Evolutionary conservation across 2,797 vertebrate species (phyloP), one percentile per base, ranked within the genome.

Genomic region (Anisognathus igniventris): DNA sequence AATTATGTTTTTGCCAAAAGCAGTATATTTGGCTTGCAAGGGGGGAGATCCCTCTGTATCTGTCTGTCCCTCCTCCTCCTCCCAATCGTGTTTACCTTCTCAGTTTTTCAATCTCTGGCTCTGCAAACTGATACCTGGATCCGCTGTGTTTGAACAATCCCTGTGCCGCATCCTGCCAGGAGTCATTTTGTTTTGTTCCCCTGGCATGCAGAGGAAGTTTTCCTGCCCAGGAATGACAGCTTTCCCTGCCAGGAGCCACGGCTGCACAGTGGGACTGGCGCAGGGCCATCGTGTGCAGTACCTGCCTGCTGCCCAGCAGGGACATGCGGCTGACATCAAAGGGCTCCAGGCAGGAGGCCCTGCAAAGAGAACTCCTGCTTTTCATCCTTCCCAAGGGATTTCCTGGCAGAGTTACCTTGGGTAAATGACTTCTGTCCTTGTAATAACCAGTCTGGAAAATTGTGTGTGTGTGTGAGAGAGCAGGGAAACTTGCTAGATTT

Each of bases 401-500:
- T 92, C 35, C 42, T 92, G 61, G 30, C 28, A 47, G 35, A 13
- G 35, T 64, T 61, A 93, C 92, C 76, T 66, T 22, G 28, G 54
- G 22, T 70, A 72, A 70, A 83, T 15, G 5, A n/a, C 39, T 93
- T 50, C 53, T 78, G 37, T 64, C 74, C 50, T 91, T 19, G 7
- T 25, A 60, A 58, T 30, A 70, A n/a, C 67, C 58, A 70, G 40
- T 35, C 44, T 31, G 42, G 44, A 74, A 75, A 89, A 42, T 31
- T 33, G 11, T 31, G 15, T 1, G 2, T 1, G 2, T 21, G 23
- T 0, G 1, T 56, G 77, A 70, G 40, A n/a, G 27, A 39, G 60
- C 68, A 82, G 66, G 77, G 22, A 64, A 67, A 42, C 37, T 27
- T 27, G 12, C 10, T 40, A 31, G 39, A 42, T 53, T 65, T 79